These are phyloP conservation scores for Epizoanthus ramosus DNA, from an alignment of 92 coral and sea anemone genomes.

Conservation along the genomic window DNA sequence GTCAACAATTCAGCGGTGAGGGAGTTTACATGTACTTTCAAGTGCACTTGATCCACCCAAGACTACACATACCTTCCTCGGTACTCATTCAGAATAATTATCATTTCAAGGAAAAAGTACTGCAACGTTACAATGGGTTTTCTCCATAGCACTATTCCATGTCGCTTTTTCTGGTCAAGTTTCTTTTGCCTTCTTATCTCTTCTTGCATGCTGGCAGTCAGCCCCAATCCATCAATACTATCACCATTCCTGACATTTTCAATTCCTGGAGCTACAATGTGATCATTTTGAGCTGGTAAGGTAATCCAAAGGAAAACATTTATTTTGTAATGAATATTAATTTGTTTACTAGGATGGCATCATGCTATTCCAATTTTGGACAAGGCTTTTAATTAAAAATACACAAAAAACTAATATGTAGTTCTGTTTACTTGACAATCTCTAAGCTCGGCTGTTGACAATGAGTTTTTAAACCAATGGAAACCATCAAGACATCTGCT, in stretches of 20 bases:
- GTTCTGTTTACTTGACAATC: too few species aligned
- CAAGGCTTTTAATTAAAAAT: too few species aligned
- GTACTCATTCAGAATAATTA: constrained; percentile 78
- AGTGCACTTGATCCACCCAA: too few species aligned
- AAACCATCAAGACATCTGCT: too few species aligned
- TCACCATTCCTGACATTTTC: constrained; percentile 19
- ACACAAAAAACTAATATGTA: too few species aligned
- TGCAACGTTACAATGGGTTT: constrained; percentile 77
- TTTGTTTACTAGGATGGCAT: neutral
- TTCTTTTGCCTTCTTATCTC: constrained; percentile 73
- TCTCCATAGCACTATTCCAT: constrained; percentile 90
- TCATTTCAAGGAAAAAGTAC: constrained; percentile 80
- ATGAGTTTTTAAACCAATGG: too few species aligned
- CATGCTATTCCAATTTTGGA: neutral
- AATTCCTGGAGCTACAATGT: neutral
- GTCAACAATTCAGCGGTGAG: too few species aligned
- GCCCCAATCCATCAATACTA: neutral
- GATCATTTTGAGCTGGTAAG: constrained; percentile 7
- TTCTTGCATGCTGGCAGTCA: constrained; percentile 51
- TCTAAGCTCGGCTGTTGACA: too few species aligned
- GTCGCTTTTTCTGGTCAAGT: constrained; percentile 83
- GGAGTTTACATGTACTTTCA: too few species aligned
- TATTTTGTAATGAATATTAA: neutral
- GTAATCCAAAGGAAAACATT: neutral
- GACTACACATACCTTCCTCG: constrained; percentile 69